Percentiles rank a stretch among this genome's conserved stretches.
Conservation (phyloP, 2,797 vertebrate species). For the Alectoris magna region DNA sequence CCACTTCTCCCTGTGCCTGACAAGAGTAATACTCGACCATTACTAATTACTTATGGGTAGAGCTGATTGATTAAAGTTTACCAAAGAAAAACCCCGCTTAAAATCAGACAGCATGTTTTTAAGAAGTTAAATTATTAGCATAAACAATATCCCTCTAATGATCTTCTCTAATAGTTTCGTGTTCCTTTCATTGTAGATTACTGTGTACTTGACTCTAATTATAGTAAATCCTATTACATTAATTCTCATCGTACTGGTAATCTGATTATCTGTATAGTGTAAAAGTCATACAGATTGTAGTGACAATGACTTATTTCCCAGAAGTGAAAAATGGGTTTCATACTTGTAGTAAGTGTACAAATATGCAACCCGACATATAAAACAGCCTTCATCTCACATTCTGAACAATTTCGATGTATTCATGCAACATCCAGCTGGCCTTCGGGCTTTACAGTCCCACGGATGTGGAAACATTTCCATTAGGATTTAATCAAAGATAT, state of each 20-base stretch:
- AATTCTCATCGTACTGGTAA: slow-evolving; percentile 59
- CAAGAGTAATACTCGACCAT: not conserved
- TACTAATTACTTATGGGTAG: not conserved
- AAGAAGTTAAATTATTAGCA: not conserved
- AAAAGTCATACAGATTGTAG: slow-evolving; percentile 16
- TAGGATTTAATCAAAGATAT: not conserved
- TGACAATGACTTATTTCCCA: not conserved
- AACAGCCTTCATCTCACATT: not conserved
- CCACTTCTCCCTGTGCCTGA: not conserved
- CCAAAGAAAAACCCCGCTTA: not conserved
- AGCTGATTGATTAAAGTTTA: not conserved
- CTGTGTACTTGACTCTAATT: slow-evolving; percentile 54
- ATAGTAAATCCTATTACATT: slow-evolving; percentile 71
- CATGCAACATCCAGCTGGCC: not conserved
- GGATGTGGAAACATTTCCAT: not conserved
- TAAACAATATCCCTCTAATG: slow-evolving; percentile 30
- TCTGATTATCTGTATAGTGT: slow-evolving; percentile 42
- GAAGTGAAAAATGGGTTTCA: not conserved
- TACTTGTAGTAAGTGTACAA: not conserved
- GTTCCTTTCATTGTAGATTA: slow-evolving; percentile 44
- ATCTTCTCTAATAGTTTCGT: slow-evolving; percentile 8
- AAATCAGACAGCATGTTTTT: not conserved
- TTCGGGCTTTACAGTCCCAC: not conserved
- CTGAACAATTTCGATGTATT: not conserved
- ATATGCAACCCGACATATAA: not conserved